phyloP scores from a whole-genome alignment of 2,888 invertebrate genomes.

The Diplazon laetatorius region DNA sequence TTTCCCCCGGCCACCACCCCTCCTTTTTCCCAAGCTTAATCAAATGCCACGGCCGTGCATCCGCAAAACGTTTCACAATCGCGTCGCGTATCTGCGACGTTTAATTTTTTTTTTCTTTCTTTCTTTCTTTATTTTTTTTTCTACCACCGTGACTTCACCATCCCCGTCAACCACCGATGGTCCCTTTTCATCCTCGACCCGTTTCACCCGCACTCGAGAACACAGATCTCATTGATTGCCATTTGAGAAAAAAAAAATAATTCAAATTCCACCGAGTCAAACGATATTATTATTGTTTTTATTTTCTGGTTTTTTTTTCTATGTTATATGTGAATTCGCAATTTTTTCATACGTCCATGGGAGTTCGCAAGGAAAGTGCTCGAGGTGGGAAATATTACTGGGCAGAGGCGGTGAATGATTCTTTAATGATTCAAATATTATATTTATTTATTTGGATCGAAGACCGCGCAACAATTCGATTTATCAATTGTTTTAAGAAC shows the following conservation, averaged over 20 bases:
- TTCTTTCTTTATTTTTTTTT: slow-evolving; percentile 18
- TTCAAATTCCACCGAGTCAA: slow-evolving; percentile 59
- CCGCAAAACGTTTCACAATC: slow-evolving; percentile 48
- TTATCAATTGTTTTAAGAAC: too few species aligned
- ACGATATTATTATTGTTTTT: slow-evolving; percentile 48
- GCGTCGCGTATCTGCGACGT: slow-evolving; percentile 38
- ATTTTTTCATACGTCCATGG: too few species aligned
- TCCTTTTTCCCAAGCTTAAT: slow-evolving; percentile 65
- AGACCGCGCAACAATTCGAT: too few species aligned
- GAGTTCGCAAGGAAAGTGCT: too few species aligned
- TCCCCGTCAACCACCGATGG: slow-evolving; percentile 38
- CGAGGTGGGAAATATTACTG: too few species aligned
- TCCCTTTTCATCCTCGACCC: slow-evolving; percentile 36
- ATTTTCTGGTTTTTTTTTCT: slow-evolving; percentile 17
- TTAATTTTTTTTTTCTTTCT: slow-evolving; percentile 24
- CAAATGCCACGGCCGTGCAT: slow-evolving; percentile 65
- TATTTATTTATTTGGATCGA: too few species aligned
- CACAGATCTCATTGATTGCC: slow-evolving; percentile 62
- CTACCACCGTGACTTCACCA: slow-evolving; percentile 48
- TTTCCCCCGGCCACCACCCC: neutral
- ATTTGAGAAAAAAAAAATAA: slow-evolving; percentile 61
- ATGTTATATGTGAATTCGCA: too few species aligned
- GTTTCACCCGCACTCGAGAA: slow-evolving; percentile 15
- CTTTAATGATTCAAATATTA: too few species aligned
- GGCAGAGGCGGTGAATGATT: too few species aligned